Evolutionary conservation across 2,888 invertebrate genomes (phyloP).

Genomic region (Watsonalla binaria): DNA sequence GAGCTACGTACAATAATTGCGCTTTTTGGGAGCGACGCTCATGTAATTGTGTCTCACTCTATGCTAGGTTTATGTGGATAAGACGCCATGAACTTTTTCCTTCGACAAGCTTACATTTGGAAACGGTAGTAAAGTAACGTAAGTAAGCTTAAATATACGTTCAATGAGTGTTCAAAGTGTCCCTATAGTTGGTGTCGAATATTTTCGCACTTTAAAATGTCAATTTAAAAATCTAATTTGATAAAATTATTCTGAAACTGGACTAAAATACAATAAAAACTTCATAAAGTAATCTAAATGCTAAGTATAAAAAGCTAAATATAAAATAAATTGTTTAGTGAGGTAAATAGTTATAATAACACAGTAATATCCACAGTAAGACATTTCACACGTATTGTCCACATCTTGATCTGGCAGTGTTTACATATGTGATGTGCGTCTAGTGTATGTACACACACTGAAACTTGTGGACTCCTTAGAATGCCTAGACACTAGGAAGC

Average conservation of each 20-base stretch:
- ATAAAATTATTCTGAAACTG: no score
- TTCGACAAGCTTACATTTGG: no score
- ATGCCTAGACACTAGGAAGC: background rate
- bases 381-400: slow-evolving; percentile 27
- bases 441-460: slow-evolving; percentile 29
- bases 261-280: no score
- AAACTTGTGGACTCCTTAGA: slow-evolving; percentile 14
- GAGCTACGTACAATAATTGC: slow-evolving; percentile 47
- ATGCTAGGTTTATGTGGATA: slow-evolving; percentile 28
- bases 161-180: no score
- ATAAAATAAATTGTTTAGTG: no score
- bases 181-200: no score
- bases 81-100: background rate
- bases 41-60: slow-evolving; percentile 42
- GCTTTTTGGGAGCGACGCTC: slow-evolving; percentile 50
- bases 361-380: slow-evolving; percentile 35
- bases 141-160: no score
- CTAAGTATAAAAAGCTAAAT: no score
- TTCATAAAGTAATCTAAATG: no score
- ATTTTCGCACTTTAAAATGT: no score
- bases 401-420: slow-evolving; percentile 52
- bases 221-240: no score
- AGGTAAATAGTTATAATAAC: background rate
- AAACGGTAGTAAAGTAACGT: no score
- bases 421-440: slow-evolving; percentile 53